Evolutionary conservation across 2,888 invertebrate species (phyloP), one percentile per base, ranked within the genome.

Genomic region (Dynastes hyllus): DNA sequence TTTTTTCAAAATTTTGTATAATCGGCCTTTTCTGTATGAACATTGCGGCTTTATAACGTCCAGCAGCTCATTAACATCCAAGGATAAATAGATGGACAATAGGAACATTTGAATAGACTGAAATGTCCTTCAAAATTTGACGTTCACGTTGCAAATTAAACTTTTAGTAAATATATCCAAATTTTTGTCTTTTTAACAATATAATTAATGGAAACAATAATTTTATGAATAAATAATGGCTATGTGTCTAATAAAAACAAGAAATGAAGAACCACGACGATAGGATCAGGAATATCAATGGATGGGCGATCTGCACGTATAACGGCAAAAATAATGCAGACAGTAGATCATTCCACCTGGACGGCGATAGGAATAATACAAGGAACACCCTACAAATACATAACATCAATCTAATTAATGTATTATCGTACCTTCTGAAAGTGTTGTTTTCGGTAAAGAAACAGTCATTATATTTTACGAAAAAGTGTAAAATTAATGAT

Each of bases 41-140:
- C 32, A 37, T 37, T 37, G 32, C 4, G 32, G 32, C 32, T 5
- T 37, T 37, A 37, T 37, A 5, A 0, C 32, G 5, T 2, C 32
- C 0, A 8, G 8, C 11, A 40, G 40, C 9, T 40, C 9, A 45
- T 45, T 11, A 45, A 45, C 11, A 32, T 63, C 27, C 63, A 63
- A 63, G 32, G 63, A 63, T 63, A 9, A 32, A 4, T n/a, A 13
- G 63, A 63, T 63, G 37, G 22, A 6, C 1, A 3, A 27, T 8
- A 40, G n/a, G 22, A 73, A 73, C 58, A 73, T 73, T 58, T 73
- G 45, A 37, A 51, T 61, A 5, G 16, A 27, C 2, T 58, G 37
- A 61, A 75, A 61, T 45, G 6, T 61, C 16, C 4, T 45, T 75
- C 73, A 61, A 75, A 75, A 61, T 73, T 75, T 75, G 73, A 75